Percentiles rank a stretch among this genome's conserved stretches.
phyloP scores from a whole-genome alignment of 1,140 invertebrate genomes.

The Cepaea nemoralis region DNA sequence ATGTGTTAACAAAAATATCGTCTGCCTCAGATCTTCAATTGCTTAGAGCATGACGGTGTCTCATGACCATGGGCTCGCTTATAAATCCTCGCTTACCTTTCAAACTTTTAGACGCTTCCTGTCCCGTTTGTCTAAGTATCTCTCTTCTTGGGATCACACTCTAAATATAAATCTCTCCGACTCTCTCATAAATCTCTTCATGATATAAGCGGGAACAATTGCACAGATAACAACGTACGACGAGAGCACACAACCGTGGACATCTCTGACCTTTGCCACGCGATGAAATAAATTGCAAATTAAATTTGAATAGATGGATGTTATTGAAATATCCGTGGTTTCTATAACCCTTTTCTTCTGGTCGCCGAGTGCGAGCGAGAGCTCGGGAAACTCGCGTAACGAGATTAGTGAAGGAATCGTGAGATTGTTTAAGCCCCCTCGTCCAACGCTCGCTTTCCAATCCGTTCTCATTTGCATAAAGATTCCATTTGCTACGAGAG shows the following conservation, averaged over 20 bases:
- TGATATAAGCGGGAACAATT: background rate
- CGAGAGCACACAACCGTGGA: background rate
- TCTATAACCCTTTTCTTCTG: conserved; percentile 13
- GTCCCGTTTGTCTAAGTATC: too few relatives aligned
- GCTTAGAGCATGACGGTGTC: too few relatives aligned
- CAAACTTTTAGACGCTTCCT: too few relatives aligned
- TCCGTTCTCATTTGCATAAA: conserved; percentile 29
- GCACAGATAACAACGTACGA: background rate
- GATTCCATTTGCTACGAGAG: conserved; percentile 24
- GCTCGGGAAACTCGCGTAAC: background rate
- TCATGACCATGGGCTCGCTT: too few relatives aligned
- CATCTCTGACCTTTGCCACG: conserved; percentile 18
- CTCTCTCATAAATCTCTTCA: too few relatives aligned
- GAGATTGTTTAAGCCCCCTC: conserved; percentile 13
- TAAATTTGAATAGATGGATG: conserved; percentile 22
- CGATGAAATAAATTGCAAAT: conserved; percentile 32
- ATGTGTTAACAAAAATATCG: too few relatives aligned
- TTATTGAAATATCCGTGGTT: conserved; percentile 29
- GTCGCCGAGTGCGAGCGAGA: background rate
- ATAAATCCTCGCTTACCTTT: too few relatives aligned
- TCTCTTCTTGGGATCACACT: too few relatives aligned
- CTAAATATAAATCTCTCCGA: too few relatives aligned
- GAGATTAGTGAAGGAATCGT: conserved; percentile 12
- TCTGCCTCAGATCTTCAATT: too few relatives aligned
- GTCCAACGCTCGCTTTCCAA: background rate